Evolutionary conservation across 2,888 invertebrate species (phyloP).

Genomic region (Physocephala rufipes): DNA sequence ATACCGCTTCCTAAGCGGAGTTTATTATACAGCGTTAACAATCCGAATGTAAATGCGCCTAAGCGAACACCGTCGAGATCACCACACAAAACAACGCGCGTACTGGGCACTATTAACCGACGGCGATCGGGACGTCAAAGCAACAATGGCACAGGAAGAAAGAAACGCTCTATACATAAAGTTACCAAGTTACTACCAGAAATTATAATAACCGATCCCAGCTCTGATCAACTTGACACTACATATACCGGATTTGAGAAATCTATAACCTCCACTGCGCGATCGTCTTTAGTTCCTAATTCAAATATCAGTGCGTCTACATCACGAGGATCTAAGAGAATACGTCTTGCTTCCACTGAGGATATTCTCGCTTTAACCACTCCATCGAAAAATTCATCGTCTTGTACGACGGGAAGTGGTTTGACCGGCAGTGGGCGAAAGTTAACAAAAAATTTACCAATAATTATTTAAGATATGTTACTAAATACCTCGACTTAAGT

Average conservation of each 20-base stretch:
- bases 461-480: constrained; percentile 50
- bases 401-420: neutral
- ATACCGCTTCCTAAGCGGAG: constrained; percentile 58
- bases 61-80: constrained; percentile 21
- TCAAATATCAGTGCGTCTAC: constrained; percentile 3
- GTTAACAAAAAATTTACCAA: constrained; percentile 56
- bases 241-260: constrained; percentile 51
- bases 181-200: neutral
- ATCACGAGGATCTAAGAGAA: constrained; percentile 22
- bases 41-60: constrained; percentile 47
- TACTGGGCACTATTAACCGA: neutral
- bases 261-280: constrained; percentile 49
- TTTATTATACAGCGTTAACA: constrained; percentile 52
- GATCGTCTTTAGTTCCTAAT: constrained; percentile 48
- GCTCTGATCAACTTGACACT: constrained; percentile 37
- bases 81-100: neutral
- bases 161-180: constrained; percentile 46
- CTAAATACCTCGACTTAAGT: no score
- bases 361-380: constrained; percentile 15
- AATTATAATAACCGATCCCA: constrained; percentile 1
- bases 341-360: constrained; percentile 37
- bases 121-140: constrained; percentile 17
- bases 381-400: neutral
- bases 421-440: constrained; percentile 50
- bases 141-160: neutral